Conservation (phyloP, 2,113 vertebrate species). For the Scomber colias region DNA sequence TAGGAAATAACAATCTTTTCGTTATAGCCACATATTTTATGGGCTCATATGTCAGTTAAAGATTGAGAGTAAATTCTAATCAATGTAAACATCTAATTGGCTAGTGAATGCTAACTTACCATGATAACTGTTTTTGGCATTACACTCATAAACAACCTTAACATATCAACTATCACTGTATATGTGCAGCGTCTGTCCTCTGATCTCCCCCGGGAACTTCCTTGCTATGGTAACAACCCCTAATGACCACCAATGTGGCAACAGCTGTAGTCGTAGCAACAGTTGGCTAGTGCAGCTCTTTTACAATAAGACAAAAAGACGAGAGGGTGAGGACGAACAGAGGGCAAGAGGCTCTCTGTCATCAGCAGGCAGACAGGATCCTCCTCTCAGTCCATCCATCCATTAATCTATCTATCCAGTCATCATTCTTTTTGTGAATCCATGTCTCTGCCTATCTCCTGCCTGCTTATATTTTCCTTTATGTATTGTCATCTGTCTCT, state of each 20-base stretch:
- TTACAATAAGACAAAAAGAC: slow-evolving; percentile 53
- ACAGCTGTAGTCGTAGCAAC: slow-evolving; percentile 73
- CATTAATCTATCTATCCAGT: neutral
- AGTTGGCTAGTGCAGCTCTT: slow-evolving; percentile 51
- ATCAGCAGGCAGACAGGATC: slow-evolving; percentile 43
- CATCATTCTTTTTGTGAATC: slow-evolving; percentile 23
- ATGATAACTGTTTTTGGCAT: slow-evolving; percentile 15
- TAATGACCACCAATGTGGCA: slow-evolving; percentile 62
- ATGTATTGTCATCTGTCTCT: slow-evolving; percentile 22
- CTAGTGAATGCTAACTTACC: slow-evolving; percentile 7
- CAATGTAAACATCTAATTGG: slow-evolving; percentile 17
- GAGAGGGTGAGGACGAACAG: slow-evolving; percentile 31
- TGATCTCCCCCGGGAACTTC: slow-evolving; percentile 47
- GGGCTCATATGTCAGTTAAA: neutral
- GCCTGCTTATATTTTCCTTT: slow-evolving; percentile 5
- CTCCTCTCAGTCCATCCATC: slow-evolving; percentile 31
- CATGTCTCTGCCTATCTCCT: slow-evolving; percentile 25
- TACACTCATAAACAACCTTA: slow-evolving; percentile 28
- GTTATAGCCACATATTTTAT: neutral
- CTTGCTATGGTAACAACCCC: slow-evolving; percentile 64
- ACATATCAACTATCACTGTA: neutral
- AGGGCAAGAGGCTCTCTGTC: slow-evolving; percentile 44
- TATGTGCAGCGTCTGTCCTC: slow-evolving; percentile 14
- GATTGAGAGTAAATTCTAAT: slow-evolving; percentile 12
- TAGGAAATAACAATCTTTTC: neutral